Evolutionary conservation across 2,113 vertebrate genomes (phyloP).

Genomic region (Daphoenositta chrysoptera): DNA sequence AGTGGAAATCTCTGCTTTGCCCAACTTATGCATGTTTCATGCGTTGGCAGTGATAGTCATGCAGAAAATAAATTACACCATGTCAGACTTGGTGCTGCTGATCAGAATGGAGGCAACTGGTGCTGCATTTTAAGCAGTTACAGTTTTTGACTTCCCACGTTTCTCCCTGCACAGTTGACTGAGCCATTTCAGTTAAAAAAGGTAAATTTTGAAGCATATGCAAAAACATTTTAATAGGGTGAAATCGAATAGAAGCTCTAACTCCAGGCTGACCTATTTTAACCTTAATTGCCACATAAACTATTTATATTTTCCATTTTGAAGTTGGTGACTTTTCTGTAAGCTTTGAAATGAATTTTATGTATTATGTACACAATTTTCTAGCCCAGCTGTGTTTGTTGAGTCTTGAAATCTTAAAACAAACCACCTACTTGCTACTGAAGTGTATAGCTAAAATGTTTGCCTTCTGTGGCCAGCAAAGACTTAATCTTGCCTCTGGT

Average conservation of each 20-base stretch:
- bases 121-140: slow-evolving; percentile 36
- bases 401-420: background rate
- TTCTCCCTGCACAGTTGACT: background rate
- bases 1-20: background rate
- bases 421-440: background rate
- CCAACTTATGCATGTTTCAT: slow-evolving; percentile 38
- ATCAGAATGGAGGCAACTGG: background rate
- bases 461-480: background rate
- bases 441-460: background rate
- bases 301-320: background rate
- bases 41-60: background rate
- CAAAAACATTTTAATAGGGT: background rate
- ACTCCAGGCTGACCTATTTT: background rate
- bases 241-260: background rate
- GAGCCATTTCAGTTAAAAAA: background rate
- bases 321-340: background rate
- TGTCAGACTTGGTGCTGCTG: background rate
- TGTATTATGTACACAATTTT: background rate
- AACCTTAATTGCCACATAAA: background rate
- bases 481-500: background rate
- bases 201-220: background rate
- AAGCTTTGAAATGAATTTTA: background rate
- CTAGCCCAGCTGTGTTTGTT: background rate
- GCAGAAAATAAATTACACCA: slow-evolving; percentile 20
- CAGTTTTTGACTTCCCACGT: background rate